Evolutionary conservation across 2,888 invertebrate genomes (phyloP).

Genomic region (Hecatera dysodea): DNA sequence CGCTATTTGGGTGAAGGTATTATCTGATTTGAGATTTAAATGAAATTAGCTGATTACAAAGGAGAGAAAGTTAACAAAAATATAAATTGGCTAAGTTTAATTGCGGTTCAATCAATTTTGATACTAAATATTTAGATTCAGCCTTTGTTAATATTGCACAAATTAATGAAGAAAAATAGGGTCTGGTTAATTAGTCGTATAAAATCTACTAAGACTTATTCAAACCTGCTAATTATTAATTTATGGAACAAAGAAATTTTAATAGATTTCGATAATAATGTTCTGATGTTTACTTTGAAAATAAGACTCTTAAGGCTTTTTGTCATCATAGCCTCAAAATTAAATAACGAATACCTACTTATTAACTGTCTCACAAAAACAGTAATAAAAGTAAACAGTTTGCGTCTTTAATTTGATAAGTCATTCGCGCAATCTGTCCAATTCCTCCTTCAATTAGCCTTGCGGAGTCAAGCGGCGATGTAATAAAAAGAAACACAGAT

Average conservation of each 20-base stretch:
- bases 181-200: neutral
- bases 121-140: conserved; percentile 14
- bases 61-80: conserved; percentile 53
- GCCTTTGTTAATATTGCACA: neutral
- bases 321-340: conserved; percentile 1
- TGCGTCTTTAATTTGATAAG: conserved; percentile 66
- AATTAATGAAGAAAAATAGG: neutral
- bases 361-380: conserved; percentile 26
- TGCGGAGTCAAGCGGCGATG: conserved; percentile 75
- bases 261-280: neutral
- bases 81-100: conserved; percentile 57
- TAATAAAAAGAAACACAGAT: conserved; percentile 80
- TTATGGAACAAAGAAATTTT: neutral
- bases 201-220: neutral
- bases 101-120: conserved; percentile 47
- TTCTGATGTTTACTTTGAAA: neutral
- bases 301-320: neutral
- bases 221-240: neutral
- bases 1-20: conserved; percentile 79
- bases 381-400: conserved; percentile 58
- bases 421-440: conserved; percentile 67
- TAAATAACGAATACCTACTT: neutral
- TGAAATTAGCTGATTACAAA: conserved; percentile 78
- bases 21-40: conserved; percentile 84
- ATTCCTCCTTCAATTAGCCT: conserved; percentile 68